Conservation (phyloP, 2,113 vertebrate species). For the Stomatorhinus ivindoensis region DNA sequence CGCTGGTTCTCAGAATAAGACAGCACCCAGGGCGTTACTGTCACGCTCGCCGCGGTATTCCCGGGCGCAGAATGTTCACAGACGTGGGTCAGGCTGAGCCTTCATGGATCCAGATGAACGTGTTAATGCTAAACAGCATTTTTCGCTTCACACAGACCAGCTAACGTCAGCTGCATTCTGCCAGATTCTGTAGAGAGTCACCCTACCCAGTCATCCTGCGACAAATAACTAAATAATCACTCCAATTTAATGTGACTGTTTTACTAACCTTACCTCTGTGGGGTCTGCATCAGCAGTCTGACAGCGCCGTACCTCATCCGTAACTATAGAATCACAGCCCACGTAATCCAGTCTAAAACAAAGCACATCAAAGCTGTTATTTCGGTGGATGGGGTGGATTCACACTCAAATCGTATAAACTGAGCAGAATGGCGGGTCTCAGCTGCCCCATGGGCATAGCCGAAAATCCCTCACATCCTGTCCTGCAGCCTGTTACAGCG, state of each 20-base stretch:
- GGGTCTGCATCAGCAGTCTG: neutral
- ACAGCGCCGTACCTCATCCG: neutral
- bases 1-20: neutral
- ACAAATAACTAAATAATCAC: neutral
- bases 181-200: neutral
- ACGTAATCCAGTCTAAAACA: neutral
- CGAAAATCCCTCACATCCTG: neutral
- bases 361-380: neutral
- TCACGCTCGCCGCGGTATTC: neutral
- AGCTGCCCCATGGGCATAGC: neutral
- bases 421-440: neutral
- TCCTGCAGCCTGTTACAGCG: neutral
- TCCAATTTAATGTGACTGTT: neutral
- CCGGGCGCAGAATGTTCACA: neutral
- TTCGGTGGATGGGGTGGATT: neutral
- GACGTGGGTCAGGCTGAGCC: neutral
- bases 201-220: neutral
- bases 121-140: neutral
- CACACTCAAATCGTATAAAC: slow-evolving; percentile 1
- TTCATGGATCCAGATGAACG: neutral
- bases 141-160: neutral
- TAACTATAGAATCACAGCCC: neutral
- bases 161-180: neutral
- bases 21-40: neutral
- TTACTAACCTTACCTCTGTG: neutral